phyloP scores from a whole-genome alignment of 2,113 vertebrate genomes.

The Cyphomyrus discorhynchus region DNA sequence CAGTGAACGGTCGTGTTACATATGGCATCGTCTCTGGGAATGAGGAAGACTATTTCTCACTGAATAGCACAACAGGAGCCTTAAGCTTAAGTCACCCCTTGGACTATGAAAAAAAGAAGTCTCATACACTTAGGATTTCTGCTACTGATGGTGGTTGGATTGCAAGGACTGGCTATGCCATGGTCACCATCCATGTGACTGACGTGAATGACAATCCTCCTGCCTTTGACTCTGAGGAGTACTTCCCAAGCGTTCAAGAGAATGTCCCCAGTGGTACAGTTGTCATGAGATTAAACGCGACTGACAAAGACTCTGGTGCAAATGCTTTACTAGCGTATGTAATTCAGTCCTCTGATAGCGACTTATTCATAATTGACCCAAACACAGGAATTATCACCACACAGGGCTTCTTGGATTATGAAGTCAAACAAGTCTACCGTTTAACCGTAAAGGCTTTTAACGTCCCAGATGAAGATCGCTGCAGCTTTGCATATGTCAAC shows the following conservation, averaged over 20 bases:
- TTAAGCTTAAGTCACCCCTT: slow-evolving; percentile 69
- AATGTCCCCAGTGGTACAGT: slow-evolving; percentile 93
- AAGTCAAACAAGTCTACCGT: slow-evolving; percentile 91
- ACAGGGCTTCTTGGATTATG: slow-evolving; percentile 94
- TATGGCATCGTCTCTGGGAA: slow-evolving; percentile 85
- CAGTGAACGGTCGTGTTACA: slow-evolving; percentile 78
- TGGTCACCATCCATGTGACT: slow-evolving; percentile 70
- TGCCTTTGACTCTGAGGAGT: slow-evolving; percentile 73
- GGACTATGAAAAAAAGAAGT: slow-evolving; percentile 80
- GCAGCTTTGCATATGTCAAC: slow-evolving; percentile 82
- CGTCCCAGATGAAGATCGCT: slow-evolving; percentile 86
- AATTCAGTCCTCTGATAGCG: slow-evolving; percentile 87
- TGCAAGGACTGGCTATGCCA: slow-evolving; percentile 79
- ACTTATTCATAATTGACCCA: slow-evolving; percentile 93
- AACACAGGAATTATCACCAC: slow-evolving; percentile 89
- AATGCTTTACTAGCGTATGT: slow-evolving; percentile 84
- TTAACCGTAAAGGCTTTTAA: slow-evolving; percentile 90
- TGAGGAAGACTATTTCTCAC: slow-evolving; percentile 69
- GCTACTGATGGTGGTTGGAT: slow-evolving; percentile 90
- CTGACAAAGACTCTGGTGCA: slow-evolving; percentile 75
- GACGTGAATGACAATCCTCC: slow-evolving; percentile 94
- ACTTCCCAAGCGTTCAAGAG: slow-evolving; percentile 80
- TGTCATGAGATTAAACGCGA: slow-evolving; percentile 80
- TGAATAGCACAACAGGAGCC: slow-evolving; percentile 78
- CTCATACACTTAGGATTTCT: slow-evolving; percentile 75